Conservation (phyloP, 2,113 vertebrate genomes). For the Tautogolabrus adspersus region DNA sequence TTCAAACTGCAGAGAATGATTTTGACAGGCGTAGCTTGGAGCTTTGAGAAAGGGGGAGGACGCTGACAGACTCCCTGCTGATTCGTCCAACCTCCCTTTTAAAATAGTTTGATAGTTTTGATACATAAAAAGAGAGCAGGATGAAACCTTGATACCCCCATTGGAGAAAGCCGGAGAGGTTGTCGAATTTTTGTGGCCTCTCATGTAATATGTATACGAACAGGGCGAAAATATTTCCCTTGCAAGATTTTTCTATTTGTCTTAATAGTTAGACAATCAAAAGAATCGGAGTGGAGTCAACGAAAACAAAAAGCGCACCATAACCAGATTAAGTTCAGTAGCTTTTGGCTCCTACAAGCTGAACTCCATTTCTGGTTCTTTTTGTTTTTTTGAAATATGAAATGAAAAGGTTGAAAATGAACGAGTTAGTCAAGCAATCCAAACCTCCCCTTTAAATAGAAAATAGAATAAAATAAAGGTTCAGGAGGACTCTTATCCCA, state of each 20-base stretch:
- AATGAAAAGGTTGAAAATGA: no score
- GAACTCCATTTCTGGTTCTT: no score
- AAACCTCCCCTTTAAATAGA: no score
- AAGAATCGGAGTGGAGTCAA: constrained; percentile 47
- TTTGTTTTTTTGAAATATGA: no score
- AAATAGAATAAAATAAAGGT: no score
- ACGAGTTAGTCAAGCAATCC: no score
- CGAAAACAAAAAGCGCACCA: constrained; percentile 55
- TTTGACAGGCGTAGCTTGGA: constrained; percentile 29
- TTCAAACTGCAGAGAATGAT: constrained; percentile 32
- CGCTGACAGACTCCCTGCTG: background rate
- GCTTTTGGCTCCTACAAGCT: no score
- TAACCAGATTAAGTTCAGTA: constrained; percentile 15
- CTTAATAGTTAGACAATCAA: constrained; percentile 53
- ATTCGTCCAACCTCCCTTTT: background rate
- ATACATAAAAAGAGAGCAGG: constrained; percentile 10
- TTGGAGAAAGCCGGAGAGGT: constrained; percentile 25
- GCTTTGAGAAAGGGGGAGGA: background rate
- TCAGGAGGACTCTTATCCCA: no score
- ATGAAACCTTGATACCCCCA: constrained; percentile 29
- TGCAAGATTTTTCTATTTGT: constrained; percentile 55
- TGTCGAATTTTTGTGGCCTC: background rate
- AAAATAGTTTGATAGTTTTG: constrained; percentile 18
- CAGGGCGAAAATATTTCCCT: constrained; percentile 41
- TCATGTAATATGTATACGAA: constrained; percentile 23